Evolutionary conservation across 2,888 invertebrate species (phyloP), one percentile per base, ranked within the genome.

Genomic region (Dasysyrphus tricinctus): DNA sequence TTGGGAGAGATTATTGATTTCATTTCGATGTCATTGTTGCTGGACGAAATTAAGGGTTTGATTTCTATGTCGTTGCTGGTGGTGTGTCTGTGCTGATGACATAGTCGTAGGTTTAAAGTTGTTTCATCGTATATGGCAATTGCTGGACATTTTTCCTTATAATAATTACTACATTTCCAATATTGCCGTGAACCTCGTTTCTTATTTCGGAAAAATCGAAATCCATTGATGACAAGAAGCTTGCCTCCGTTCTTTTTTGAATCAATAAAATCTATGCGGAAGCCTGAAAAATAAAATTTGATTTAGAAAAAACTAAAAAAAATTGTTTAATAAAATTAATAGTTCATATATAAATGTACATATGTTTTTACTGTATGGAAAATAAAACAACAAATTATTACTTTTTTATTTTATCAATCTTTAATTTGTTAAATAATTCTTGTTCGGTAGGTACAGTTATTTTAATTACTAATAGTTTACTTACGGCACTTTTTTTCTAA

Each of bases 91-190:
- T 93, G 93, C 84, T 91, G 91, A 88, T 93, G 93, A 49, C 92
- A 92, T 12, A 92, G 88, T 11, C 92, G 89, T 73, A 92, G 85
- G 77, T 91, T 92, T 7, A 91, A 88, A 7, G 91, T 91, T 9
- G 90, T 90, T 70, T 93, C 93, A 89, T 93, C 92, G 56, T 92
- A 91, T 42, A 93, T 92, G 0, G 92, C 92, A 65, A 93, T 93
- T 12, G 93, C 91, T 8, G 93, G 93, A 87, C 93, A 93, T 61
- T 92, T 93, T 47, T 92, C 92, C 83, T 93, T 93, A 70, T 93
- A 93, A 77, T 93, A 93, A 77, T 92, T 92, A 63, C 92, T 92
- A 81, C 93, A 93, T 84, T 93, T 93, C 93, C 93, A 93, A 80
- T 93, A 93, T 88, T 93, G 93, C 44, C 92, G 88, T 5, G 91